Conservation (phyloP, 2,888 invertebrate genomes). For the Helobdella robusta region DNA sequence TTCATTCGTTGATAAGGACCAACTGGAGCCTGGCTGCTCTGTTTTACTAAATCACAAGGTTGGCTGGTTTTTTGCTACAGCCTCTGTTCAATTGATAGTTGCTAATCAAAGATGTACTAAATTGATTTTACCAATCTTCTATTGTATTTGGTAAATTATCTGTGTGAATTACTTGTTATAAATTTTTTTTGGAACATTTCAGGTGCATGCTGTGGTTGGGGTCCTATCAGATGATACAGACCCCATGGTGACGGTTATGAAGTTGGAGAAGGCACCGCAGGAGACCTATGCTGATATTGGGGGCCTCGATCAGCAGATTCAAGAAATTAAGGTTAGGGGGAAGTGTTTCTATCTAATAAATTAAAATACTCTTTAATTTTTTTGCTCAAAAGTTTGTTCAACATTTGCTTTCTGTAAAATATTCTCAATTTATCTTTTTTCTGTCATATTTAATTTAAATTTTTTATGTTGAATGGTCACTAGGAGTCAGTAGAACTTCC, state of each 20-base stretch:
- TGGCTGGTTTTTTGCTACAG: no score
- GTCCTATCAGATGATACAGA: constrained; percentile 97
- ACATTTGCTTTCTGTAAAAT: neutral
- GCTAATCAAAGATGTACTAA: no score
- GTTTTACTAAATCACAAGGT: constrained; percentile 90
- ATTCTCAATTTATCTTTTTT: neutral
- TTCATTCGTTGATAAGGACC: constrained; percentile 98
- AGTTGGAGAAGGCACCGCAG: constrained; percentile 95
- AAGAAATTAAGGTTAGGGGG: constrained; percentile 66
- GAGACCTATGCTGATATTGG: constrained; percentile 99
- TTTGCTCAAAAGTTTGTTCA: no score
- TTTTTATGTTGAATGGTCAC: neutral
- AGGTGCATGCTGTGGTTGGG: constrained; percentile 97
- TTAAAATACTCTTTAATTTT: neutral
- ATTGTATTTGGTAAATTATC: no score
- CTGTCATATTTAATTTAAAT: neutral
- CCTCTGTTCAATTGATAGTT: no score
- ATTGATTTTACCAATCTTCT: no score
- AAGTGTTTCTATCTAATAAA: neutral
- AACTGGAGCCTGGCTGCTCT: constrained; percentile 95
- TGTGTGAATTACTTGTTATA: no score
- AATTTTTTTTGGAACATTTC: constrained; percentile 7
- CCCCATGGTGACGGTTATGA: constrained; percentile 99
- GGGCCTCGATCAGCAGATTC: constrained; percentile 91
- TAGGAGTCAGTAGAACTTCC: constrained; percentile 92